Evolutionary conservation across 2,888 invertebrate genomes (phyloP).

Genomic region (Hololepta plana): DNA sequence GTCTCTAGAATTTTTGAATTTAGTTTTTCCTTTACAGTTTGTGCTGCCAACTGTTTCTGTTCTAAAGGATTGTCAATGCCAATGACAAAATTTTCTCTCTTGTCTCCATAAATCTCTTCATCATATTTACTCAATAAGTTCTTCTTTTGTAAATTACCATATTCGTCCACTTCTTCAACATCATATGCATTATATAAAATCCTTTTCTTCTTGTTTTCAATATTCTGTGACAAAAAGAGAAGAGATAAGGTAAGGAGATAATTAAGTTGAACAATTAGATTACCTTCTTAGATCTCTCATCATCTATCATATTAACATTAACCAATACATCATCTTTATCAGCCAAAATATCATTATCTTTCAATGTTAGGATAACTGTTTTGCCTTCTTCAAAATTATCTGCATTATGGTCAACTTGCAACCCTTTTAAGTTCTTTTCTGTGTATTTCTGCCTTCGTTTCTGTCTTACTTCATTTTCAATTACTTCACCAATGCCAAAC

Average conservation of each 20-base stretch:
- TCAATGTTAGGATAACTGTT: slow-evolving; percentile 76
- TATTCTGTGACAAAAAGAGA: slow-evolving; percentile 38
- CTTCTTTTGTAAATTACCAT: slow-evolving; percentile 42
- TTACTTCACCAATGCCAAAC: slow-evolving; percentile 73
- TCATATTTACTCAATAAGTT: slow-evolving; percentile 82
- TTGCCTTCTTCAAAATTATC: slow-evolving; percentile 54
- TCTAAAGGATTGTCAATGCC: slow-evolving; percentile 45
- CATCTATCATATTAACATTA: slow-evolving; percentile 77
- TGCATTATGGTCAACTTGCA: slow-evolving; percentile 73
- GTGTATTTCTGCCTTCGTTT: slow-evolving; percentile 44
- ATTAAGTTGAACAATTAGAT: slow-evolving; percentile 6
- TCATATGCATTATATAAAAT: slow-evolving; percentile 76
- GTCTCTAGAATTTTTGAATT: slow-evolving; percentile 45
- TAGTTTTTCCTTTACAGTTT: slow-evolving; percentile 37
- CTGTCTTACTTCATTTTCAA: slow-evolving; percentile 55
- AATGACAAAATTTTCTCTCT: slow-evolving; percentile 53
- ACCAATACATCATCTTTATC: slow-evolving; percentile 76
- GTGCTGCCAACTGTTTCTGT: slow-evolving; percentile 29
- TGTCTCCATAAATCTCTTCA: slow-evolving; percentile 69
- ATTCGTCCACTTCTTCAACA: slow-evolving; percentile 51
- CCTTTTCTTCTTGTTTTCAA: slow-evolving; percentile 68
- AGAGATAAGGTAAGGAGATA: too few relatives aligned
- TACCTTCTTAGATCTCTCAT: slow-evolving; percentile 65
- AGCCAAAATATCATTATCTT: slow-evolving; percentile 81
- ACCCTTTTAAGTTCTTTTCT: slow-evolving; percentile 54